These are phyloP conservation scores for Sinonovacula constricta DNA, from an alignment of 1,140 invertebrate species.

Conservation along the genomic window DNA sequence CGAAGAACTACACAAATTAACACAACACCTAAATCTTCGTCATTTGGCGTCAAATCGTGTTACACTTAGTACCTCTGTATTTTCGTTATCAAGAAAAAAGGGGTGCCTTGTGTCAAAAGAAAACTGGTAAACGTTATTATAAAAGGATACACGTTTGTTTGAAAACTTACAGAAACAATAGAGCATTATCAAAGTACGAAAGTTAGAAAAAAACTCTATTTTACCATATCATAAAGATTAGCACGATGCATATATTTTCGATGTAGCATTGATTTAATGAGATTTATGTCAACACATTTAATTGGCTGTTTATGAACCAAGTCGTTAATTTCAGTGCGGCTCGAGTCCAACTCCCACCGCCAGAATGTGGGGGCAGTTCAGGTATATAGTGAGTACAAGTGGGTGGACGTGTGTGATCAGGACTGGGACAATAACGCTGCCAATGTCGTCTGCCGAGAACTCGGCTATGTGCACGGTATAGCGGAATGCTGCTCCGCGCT, in stretches of 20 bases:
- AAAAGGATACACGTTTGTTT: not conserved
- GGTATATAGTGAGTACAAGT: conserved; percentile 18
- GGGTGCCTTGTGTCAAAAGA: not conserved
- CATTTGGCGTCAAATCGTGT: not conserved
- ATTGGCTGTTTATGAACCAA: not conserved
- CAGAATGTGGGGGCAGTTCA: conserved; percentile 50
- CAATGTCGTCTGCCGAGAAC: conserved; percentile 47
- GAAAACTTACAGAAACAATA: not conserved
- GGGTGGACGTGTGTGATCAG: conserved; percentile 30
- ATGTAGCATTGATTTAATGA: too few species aligned
- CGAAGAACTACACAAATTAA: not conserved
- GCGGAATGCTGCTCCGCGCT: conserved; percentile 52
- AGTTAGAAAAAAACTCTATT: not conserved
- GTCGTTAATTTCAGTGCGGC: conserved; percentile 47
- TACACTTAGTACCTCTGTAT: not conserved
- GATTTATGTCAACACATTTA: not conserved
- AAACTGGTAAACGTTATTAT: not conserved
- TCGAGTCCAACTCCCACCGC: conserved; percentile 23
- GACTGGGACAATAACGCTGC: conserved; percentile 47
- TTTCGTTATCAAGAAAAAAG: not conserved
- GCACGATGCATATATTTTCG: not conserved
- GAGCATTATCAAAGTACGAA: not conserved
- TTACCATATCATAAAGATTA: not conserved
- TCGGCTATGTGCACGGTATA: conserved; percentile 49
- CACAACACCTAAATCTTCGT: not conserved